A percentile compares a stretch with the other conserved stretches of the same genome.
These are phyloP conservation scores for Biston stratarius DNA, from an alignment of 2,888 invertebrate species.

Conservation along the genomic window DNA sequence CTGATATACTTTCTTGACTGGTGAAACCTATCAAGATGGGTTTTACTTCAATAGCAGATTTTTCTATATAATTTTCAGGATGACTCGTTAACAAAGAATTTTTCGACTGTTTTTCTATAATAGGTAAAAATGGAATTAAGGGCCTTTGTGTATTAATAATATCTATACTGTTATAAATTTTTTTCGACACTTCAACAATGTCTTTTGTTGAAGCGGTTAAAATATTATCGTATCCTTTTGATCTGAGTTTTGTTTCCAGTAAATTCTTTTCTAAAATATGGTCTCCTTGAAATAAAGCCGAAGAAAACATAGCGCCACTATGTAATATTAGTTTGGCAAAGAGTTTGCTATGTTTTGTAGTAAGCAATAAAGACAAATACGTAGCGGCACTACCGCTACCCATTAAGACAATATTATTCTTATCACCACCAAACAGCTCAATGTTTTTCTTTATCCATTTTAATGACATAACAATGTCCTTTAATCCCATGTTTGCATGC, in stretches of 20 bases:
- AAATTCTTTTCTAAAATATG: constrained; percentile 58
- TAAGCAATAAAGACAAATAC: constrained; percentile 67
- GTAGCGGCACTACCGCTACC: constrained; percentile 75
- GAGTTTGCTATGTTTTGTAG: constrained; percentile 66
- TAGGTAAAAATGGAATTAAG: constrained; percentile 74
- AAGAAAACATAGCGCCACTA: constrained; percentile 74
- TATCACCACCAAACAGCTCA: constrained; percentile 71
- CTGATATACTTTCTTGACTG: constrained; percentile 80
- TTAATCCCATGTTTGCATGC: constrained; percentile 78
- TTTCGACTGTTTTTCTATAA: constrained; percentile 60
- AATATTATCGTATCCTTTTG: constrained; percentile 51
- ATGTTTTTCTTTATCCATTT: constrained; percentile 77
- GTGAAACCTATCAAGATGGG: constrained; percentile 82
- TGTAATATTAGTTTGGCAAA: constrained; percentile 79
- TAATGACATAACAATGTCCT: constrained; percentile 76
- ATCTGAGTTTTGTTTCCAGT: constrained; percentile 59
- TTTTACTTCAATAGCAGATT: constrained; percentile 50
- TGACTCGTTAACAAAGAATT: constrained; percentile 58
- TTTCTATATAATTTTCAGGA: constrained; percentile 54
- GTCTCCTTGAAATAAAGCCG: constrained; percentile 69
- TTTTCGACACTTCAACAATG: constrained; percentile 62
- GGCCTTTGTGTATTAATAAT: constrained; percentile 70
- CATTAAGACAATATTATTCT: constrained; percentile 71
- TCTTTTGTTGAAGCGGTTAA: constrained; percentile 58
- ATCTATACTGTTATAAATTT: constrained; percentile 69